These are phyloP conservation scores for Chirona hameri DNA, from an alignment of 2,888 invertebrate genomes.

Conservation along the genomic window DNA sequence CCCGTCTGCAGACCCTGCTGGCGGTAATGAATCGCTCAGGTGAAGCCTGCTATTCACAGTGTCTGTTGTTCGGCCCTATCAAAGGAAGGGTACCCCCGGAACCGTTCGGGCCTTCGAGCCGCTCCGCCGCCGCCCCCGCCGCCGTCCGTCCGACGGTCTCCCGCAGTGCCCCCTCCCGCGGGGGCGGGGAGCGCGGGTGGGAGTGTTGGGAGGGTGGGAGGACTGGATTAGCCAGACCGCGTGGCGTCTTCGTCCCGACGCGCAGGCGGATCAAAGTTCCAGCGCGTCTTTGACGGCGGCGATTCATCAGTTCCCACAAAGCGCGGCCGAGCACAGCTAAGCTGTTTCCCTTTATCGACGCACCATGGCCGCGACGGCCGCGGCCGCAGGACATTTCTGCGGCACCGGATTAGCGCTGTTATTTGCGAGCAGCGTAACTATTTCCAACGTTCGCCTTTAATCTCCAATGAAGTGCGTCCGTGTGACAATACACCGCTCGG, in stretches of 20 bases:
- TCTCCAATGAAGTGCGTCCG: conserved; percentile 24
- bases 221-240: conserved; percentile 6
- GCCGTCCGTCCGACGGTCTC: neutral
- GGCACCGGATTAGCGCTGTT: neutral
- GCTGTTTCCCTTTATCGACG: neutral
- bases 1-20: neutral
- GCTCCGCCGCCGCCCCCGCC: neutral
- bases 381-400: neutral
- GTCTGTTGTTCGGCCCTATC: neutral
- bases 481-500: neutral
- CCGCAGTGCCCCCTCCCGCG: neutral
- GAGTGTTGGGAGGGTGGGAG: neutral
- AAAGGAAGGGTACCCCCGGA: neutral
- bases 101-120: neutral
- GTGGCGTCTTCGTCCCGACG: neutral
- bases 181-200: neutral
- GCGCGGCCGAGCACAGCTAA: neutral
- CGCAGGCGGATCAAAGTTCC: neutral
- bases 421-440: neutral
- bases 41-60: neutral
- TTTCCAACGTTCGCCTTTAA: neutral
- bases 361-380: neutral
- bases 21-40: conserved; percentile 1
- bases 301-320: neutral
- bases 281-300: neutral